Evolutionary conservation across 2,888 invertebrate genomes (phyloP).

Genomic region (Morpho helenor): DNA sequence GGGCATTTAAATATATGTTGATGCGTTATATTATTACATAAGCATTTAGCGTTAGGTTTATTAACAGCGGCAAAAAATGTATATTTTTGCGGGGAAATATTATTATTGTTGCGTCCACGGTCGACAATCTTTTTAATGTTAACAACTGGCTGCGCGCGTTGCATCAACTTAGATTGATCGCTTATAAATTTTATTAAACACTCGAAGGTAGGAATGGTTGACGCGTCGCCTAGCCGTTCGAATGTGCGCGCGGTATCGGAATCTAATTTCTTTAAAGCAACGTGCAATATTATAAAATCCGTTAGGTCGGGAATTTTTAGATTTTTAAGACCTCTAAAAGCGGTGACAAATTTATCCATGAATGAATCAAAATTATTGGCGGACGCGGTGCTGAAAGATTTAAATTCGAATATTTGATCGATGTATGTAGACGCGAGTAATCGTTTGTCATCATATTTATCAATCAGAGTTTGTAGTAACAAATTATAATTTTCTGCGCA

Average conservation of each 20-base stretch:
- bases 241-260: conserved; percentile 16
- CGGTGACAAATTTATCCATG: background rate
- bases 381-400: conserved; percentile 1
- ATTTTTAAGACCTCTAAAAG: conserved; percentile 13
- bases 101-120: background rate
- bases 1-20: conserved; percentile 1
- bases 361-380: too few species aligned
- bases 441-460: conserved; percentile 23
- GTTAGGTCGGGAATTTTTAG: conserved; percentile 14
- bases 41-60: background rate
- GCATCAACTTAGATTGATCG: too few species aligned
- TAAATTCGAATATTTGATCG: conserved; percentile 16
- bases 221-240: background rate
- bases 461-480: conserved; percentile 15
- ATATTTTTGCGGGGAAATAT: background rate
- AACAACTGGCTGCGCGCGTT: too few species aligned
- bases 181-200: too few species aligned
- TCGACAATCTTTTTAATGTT: background rate
- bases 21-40: conserved; percentile 1
- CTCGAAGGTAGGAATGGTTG: too few species aligned
- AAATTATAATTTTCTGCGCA: conserved; percentile 19
- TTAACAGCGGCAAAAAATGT: background rate
- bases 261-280: conserved; percentile 20
- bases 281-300: conserved; percentile 21
- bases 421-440: conserved; percentile 15